A percentile compares a stretch with the other conserved stretches of the same genome.
Evolutionary conservation across 2,113 vertebrate genomes (phyloP).

Genomic region (Atractosteus spatula): DNA sequence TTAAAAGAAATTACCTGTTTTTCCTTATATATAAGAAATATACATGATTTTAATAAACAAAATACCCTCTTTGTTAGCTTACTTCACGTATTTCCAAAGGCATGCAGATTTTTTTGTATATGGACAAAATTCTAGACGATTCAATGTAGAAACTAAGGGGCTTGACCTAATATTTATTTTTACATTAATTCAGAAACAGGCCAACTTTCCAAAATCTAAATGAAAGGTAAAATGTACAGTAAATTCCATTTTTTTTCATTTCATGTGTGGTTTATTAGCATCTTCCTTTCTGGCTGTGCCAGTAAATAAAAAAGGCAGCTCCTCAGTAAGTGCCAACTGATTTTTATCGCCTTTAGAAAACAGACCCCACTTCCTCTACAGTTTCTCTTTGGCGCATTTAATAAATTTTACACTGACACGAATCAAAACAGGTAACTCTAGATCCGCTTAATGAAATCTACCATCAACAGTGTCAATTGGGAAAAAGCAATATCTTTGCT

Average conservation of each 20-base stretch:
- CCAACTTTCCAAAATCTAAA: neutral
- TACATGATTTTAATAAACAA: constrained; percentile 38
- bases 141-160: too few species aligned
- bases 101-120: neutral
- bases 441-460: constrained; percentile 58
- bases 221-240: constrained; percentile 21
- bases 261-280: constrained; percentile 58
- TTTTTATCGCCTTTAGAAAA: constrained; percentile 77
- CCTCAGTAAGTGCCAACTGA: constrained; percentile 69
- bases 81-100: neutral
- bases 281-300: constrained; percentile 57
- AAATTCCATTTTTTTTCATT: constrained; percentile 38
- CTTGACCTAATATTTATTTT: constrained; percentile 6
- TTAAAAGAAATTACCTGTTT: constrained; percentile 48
- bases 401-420: constrained; percentile 57
- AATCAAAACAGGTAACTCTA: constrained; percentile 71
- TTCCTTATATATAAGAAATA: constrained; percentile 47
- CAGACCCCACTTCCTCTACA: constrained; percentile 77
- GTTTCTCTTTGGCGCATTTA: constrained; percentile 40
- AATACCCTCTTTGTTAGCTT: neutral
- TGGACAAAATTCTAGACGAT: neutral
- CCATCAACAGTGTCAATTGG: constrained; percentile 25
- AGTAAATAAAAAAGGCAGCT: constrained; percentile 67
- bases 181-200: neutral
- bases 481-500: constrained; percentile 22